A percentile compares a stretch with the other conserved stretches of the same genome.
These are phyloP conservation scores for Chorisops tibialis DNA, from an alignment of 2,888 invertebrate genomes.

Conservation along the genomic window DNA sequence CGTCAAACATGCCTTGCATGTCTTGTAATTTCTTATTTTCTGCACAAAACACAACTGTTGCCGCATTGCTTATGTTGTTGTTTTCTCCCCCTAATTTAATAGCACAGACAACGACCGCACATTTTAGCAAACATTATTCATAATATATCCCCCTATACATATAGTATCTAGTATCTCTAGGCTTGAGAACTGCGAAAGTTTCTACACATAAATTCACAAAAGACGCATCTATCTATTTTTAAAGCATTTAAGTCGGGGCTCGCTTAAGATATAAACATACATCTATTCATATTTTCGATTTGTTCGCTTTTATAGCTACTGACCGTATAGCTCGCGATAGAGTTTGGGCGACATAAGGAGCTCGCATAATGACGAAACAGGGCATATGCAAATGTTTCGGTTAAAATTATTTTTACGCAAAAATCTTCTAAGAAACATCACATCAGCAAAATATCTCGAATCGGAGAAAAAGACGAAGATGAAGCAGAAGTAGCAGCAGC, in stretches of 20 bases:
- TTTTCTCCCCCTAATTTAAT: too few relatives aligned
- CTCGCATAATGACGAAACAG: constrained; percentile 5
- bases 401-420: constrained; percentile 17
- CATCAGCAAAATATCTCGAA: neutral
- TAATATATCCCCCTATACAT: neutral
- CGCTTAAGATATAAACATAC: constrained; percentile 16
- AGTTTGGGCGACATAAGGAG: neutral
- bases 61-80: too few relatives aligned
- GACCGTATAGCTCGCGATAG: neutral
- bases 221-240: constrained; percentile 4
- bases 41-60: too few relatives aligned
- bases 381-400: constrained; percentile 21
- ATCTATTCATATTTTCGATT: constrained; percentile 8
- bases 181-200: neutral
- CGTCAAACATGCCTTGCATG: neutral
- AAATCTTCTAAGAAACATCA: neutral
- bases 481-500: too few relatives aligned
- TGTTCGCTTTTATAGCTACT: neutral
- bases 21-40: neutral
- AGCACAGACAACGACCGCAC: neutral
- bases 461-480: neutral
- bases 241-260: constrained; percentile 9
- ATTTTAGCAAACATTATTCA: neutral
- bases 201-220: constrained; percentile 5
- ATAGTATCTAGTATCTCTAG: neutral